These are phyloP conservation scores for Ploceus nigricollis DNA, from an alignment of 2,113 vertebrate species.

Conservation along the genomic window DNA sequence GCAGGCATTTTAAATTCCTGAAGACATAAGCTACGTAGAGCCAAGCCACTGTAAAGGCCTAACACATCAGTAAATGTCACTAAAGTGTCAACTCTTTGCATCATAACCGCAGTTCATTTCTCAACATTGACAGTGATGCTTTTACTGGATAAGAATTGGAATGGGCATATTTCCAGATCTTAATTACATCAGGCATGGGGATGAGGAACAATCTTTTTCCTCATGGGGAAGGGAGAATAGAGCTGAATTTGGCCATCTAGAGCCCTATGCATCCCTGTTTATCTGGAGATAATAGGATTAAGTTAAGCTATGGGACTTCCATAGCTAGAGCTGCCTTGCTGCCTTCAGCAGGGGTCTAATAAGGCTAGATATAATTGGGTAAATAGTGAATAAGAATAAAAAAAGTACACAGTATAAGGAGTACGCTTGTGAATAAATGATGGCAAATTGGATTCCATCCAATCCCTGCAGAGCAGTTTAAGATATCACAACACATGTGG, in stretches of 20 bases:
- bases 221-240: conserved; percentile 28
- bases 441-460: conserved; percentile 75
- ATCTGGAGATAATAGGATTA: conserved; percentile 83
- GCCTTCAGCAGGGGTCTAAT: conserved; percentile 82
- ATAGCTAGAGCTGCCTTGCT: conserved; percentile 70
- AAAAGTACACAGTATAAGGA: conserved; percentile 66
- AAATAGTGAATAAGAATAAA: conserved; percentile 74
- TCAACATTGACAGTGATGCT: conserved; percentile 75
- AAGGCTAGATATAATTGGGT: conserved; percentile 80
- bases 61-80: conserved; percentile 74
- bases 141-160: conserved; percentile 72
- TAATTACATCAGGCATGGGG: conserved; percentile 80
- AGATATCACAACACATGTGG: conserved; percentile 28
- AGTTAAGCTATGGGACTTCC: conserved; percentile 77
- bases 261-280: conserved; percentile 68
- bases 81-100: conserved; percentile 73
- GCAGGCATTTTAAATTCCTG: conserved; percentile 57
- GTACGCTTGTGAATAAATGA: conserved; percentile 72
- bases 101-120: conserved; percentile 74
- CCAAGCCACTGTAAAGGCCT: conserved; percentile 43
- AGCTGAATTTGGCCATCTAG: conserved; percentile 75
- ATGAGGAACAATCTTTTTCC: conserved; percentile 67
- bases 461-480: conserved; percentile 65
- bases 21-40: conserved; percentile 46
- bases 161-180: conserved; percentile 79